A percentile compares a stretch with the other conserved stretches of the same genome.
Evolutionary conservation across 2,113 vertebrate genomes (phyloP).

Genomic region (Bolborhynchus lineola): DNA sequence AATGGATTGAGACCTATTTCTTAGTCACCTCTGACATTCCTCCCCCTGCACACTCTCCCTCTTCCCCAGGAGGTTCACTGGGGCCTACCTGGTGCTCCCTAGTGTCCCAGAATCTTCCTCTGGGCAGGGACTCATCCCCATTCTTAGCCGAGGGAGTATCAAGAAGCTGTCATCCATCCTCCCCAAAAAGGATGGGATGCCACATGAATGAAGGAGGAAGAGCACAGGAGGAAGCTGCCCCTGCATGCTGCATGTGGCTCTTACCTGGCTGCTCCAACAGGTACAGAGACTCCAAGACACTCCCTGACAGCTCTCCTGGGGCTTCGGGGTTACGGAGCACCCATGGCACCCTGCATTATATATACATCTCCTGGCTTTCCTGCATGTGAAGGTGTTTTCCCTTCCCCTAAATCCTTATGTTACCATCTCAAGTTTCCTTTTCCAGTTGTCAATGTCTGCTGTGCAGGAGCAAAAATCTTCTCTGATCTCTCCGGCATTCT

Average conservation of each 20-base stretch:
- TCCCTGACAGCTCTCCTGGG: background rate
- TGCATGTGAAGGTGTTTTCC: background rate
- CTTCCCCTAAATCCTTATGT: background rate
- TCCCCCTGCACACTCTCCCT: background rate
- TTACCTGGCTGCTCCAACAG: background rate
- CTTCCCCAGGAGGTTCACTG: background rate
- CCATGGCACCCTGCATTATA: background rate
- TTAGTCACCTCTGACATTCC: conserved; percentile 24
- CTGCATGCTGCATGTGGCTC: fast-evolving
- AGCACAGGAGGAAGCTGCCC: background rate
- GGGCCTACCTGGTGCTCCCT: background rate
- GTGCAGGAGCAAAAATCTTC: background rate
- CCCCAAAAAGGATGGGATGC: background rate
- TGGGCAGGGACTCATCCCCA: background rate
- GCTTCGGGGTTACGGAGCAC: background rate
- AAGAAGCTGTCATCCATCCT: background rate
- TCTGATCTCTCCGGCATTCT: background rate
- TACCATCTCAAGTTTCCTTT: background rate
- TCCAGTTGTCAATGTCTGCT: background rate
- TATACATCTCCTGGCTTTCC: background rate
- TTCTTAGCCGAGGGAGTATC: fast-evolving
- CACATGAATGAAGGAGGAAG: background rate
- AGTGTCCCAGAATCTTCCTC: background rate
- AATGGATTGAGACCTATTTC: conserved; percentile 41
- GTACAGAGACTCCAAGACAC: background rate